Conservation (phyloP, 2,888 invertebrate species). For the Papilio demoleus region DNA sequence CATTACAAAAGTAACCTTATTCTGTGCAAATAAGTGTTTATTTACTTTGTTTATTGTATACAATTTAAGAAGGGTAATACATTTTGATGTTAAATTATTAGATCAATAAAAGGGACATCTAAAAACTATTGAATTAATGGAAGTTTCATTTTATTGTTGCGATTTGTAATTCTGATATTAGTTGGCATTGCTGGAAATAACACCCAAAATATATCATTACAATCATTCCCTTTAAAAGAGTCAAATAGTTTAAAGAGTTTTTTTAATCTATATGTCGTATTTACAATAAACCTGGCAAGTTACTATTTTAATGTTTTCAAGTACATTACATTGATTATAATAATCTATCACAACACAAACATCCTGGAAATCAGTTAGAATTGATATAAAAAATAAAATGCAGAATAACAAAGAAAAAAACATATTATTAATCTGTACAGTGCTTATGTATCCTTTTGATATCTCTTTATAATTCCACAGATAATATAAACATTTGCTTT, state of each 20-base stretch:
- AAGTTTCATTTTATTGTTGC: too few species aligned
- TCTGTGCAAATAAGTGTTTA: neutral
- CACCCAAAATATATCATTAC: too few species aligned
- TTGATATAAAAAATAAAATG: too few species aligned
- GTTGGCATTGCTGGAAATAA: too few species aligned
- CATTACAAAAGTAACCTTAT: neutral
- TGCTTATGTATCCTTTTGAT: slow-evolving; percentile 20
- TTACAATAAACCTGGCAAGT: too few species aligned
- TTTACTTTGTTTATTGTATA: neutral
- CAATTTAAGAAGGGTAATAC: neutral
- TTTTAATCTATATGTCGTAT: too few species aligned
- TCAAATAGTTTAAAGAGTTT: too few species aligned
- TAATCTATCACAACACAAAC: neutral
- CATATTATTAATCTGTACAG: slow-evolving; percentile 1
- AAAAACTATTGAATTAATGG: neutral
- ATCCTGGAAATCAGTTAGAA: slow-evolving; percentile 22
- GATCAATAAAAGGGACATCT: slow-evolving; percentile 1
- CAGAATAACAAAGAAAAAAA: neutral
- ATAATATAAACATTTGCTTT: slow-evolving; percentile 1
- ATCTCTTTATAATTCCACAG: neutral
- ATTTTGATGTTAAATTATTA: neutral
- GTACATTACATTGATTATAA: too few species aligned
- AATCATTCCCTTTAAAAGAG: too few species aligned
- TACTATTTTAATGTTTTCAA: too few species aligned
- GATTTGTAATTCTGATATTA: too few species aligned